A percentile compares a stretch with the other conserved stretches of the same genome.
Conservation (phyloP, 1,140 invertebrate species). For the Papilio aristodemus region DNA sequence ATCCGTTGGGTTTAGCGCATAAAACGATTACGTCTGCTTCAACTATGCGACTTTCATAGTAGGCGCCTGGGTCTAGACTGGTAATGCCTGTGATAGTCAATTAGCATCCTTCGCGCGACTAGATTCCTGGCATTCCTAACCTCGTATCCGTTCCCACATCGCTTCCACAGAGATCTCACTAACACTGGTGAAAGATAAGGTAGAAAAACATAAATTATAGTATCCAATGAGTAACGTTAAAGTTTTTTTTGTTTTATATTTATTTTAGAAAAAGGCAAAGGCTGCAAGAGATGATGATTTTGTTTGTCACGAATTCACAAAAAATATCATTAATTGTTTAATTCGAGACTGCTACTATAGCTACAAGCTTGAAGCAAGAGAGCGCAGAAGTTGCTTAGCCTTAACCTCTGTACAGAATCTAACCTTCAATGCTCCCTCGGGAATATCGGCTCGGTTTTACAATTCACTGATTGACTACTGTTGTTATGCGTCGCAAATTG, state of each 20-base stretch:
- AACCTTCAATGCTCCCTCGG: no score
- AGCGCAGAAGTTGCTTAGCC: background rate
- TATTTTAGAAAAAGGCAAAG: no score
- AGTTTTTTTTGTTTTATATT: background rate
- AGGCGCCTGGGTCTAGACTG: constrained; percentile 45
- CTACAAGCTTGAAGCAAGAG: background rate
- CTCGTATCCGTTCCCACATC: constrained; percentile 53
- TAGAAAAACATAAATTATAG: background rate
- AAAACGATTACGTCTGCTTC: constrained; percentile 10
- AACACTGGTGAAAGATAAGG: constrained; percentile 34
- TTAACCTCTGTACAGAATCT: background rate
- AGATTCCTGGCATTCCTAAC: constrained; percentile 62
- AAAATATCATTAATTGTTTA: no score
- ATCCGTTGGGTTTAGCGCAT: constrained; percentile 5
- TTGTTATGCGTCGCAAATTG: background rate
- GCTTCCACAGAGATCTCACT: constrained; percentile 23
- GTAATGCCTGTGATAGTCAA: constrained; percentile 55
- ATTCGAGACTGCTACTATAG: no score
- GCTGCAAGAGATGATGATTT: no score
- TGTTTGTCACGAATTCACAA: no score
- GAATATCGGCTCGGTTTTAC: background rate
- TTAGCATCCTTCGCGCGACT: constrained; percentile 64
- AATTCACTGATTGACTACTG: background rate
- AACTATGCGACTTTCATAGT: constrained; percentile 38
- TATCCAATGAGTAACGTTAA: background rate